Evolutionary conservation across 2,113 vertebrate species (phyloP), one percentile per base, ranked within the genome.

Genomic region (Myotis yumanensis): DNA sequence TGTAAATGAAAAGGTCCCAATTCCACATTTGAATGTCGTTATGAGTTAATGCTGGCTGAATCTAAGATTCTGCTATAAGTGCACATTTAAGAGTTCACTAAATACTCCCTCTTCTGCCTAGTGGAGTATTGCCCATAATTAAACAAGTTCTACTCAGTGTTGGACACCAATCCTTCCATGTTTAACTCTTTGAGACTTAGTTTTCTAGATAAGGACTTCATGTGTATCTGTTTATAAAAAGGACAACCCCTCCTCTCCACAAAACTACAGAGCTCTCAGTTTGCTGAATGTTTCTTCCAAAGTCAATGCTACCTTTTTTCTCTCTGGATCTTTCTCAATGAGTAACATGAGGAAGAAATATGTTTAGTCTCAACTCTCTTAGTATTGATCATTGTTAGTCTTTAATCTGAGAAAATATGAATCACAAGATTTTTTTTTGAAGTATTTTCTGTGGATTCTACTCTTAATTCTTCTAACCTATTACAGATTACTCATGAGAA

Each of bases 331-430:
- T 84, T 73, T 77, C 76, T 64, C 28, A 40, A 69, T n/a, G 11
- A 62, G 37, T 18, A 40, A 62, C 40, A 35, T 71, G 66, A 75
- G 46, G 40, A 83, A 76, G 66, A 94, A 81, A 7, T n/a, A 28
- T 4, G 40, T 85, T 91, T 87, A 68, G 46, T 90, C n/a, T 73
- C 54, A 35, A 11, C 30, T 89, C 18, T 52, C 43, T 80, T 48
- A 64, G 48, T 32, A 0, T 51, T 83, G 12, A 46, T 73, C 32
- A 48, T 32, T 83, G 32, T 91, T 84, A 92, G 71, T 16, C 52
- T 95, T 96, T 71, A 80, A 35, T 82, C 85, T 86, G n/a, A 89
- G 30, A 81, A 75, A 51, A 25, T 73, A 83, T 16, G 43, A 79
- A 84, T 15, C 57, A 51, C 18, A 86, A 85, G 37, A 37, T 40